Base-by-base conservation (phyloP, 2,888 invertebrate species). In the Latheticus oryzae region DNA sequence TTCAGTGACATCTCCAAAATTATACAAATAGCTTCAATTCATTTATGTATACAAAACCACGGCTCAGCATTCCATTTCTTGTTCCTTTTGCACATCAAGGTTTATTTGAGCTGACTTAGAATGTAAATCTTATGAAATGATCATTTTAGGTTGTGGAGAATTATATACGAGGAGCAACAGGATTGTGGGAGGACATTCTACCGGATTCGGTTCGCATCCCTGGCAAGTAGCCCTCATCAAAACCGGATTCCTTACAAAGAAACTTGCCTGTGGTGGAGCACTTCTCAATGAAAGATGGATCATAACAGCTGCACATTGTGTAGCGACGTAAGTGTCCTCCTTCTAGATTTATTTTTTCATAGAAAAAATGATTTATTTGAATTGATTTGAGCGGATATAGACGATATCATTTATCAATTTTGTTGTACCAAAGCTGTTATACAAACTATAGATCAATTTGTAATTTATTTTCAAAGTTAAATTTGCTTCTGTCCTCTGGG, bases 171-270 rank as follows among this genome's bases (percentile, higher is more conserved):
- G 95, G 24, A 91, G 92, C 16, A 94, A 95, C 75, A 84, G 95
- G 61, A 95, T 95, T 56, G 95, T 95, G 0, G 95, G 95, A 1
- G 95, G 95, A 0, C 93, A 93, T 69, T 91, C 93, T 9, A 89
- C 94, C 0, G 90, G 90, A 26, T 95, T 95, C 73, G 95, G 92
- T 1, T 91, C 92, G 5, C 94, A 95, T 80, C 95, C 95, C 2
- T 95, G 95, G 95, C 95, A 95, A 80, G 94, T 92, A 1, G 95
- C 95, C 0, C 84, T 95, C 12, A 93, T 95, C 69, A 95, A 95
- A 79, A 91, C 93, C 3, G 93, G 93, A 16, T 95, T 95, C 73
- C 82, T 95, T 9, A 89, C 91, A 65, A 92, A 94, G 77, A 93
- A 95, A 75, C 82, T 95, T 5, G 93, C 95, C 1, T 95, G 95